Evolutionary conservation across 2,797 vertebrate genomes (phyloP).

Genomic region (Caiman crocodilus): DNA sequence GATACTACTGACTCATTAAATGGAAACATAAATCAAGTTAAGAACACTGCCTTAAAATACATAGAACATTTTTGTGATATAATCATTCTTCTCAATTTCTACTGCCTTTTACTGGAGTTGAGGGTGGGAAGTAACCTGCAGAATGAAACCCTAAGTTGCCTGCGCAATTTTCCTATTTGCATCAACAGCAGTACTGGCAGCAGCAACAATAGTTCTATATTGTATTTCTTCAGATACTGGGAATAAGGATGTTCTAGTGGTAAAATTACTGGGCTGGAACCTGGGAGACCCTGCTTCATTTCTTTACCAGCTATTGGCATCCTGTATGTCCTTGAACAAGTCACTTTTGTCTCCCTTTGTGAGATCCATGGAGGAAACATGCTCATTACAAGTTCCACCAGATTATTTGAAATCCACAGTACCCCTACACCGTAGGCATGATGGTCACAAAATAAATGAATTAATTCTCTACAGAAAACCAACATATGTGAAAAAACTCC

Average conservation of each 20-base stretch:
- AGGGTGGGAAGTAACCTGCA: rapidly evolving
- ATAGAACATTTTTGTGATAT: rapidly evolving
- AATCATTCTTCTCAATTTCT: neutral
- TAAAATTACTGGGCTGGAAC: too few relatives aligned
- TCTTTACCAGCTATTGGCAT: too few relatives aligned
- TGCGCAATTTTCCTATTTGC: neutral
- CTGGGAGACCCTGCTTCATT: too few relatives aligned
- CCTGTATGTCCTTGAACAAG: too few relatives aligned
- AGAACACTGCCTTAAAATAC: neutral
- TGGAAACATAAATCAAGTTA: neutral
- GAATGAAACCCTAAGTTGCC: neutral
- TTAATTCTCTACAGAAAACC: neutral
- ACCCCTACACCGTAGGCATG: too few relatives aligned
- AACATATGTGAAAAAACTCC: neutral
- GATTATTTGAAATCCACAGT: too few relatives aligned
- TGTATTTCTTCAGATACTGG: neutral
- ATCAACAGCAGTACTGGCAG: neutral
- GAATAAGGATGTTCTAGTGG: too few relatives aligned
- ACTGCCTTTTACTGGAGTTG: rapidly evolving
- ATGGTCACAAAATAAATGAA: too few relatives aligned
- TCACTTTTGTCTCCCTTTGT: too few relatives aligned
- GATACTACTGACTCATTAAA: neutral
- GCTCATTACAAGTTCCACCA: too few relatives aligned
- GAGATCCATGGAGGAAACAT: too few relatives aligned
- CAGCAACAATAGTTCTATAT: rapidly evolving